Percentiles rank a stretch among this genome's conserved stretches.
Conservation (phyloP, 2,797 vertebrate species). For the Artibeus jamaicensis region DNA sequence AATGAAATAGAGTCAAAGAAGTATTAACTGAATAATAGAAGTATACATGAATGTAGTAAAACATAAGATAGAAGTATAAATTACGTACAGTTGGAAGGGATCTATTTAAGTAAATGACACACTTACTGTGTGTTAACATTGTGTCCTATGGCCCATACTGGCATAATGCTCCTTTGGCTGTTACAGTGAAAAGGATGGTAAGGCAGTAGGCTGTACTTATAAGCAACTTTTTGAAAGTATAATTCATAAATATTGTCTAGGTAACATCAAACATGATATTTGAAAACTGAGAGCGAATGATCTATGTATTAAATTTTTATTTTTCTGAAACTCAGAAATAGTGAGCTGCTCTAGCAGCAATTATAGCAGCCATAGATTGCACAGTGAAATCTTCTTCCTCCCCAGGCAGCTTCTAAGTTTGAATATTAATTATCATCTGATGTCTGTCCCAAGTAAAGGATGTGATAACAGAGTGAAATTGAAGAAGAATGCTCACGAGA, state of each 20-base stretch:
- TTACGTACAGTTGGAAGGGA: background rate
- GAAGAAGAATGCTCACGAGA: constrained; percentile 8
- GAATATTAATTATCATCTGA: constrained; percentile 49
- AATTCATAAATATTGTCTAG: constrained; percentile 2
- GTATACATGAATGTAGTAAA: background rate
- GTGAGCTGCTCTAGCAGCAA: background rate
- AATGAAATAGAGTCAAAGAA: background rate
- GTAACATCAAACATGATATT: background rate
- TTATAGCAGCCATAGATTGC: background rate
- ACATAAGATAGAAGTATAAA: background rate
- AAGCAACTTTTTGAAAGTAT: background rate
- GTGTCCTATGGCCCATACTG: background rate
- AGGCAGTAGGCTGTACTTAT: background rate
- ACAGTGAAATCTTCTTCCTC: background rate
- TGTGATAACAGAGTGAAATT: background rate
- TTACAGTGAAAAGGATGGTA: background rate
- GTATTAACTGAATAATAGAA: background rate
- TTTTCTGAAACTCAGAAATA: background rate
- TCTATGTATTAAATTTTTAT: background rate
- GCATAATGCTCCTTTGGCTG: background rate
- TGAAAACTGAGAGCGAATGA: background rate
- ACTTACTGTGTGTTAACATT: background rate
- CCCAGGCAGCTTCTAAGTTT: background rate
- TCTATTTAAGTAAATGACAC: background rate
- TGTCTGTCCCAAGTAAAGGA: background rate